Base-by-base conservation (phyloP, 2,113 vertebrate species). In the Spermophilus dauricus region DNA sequence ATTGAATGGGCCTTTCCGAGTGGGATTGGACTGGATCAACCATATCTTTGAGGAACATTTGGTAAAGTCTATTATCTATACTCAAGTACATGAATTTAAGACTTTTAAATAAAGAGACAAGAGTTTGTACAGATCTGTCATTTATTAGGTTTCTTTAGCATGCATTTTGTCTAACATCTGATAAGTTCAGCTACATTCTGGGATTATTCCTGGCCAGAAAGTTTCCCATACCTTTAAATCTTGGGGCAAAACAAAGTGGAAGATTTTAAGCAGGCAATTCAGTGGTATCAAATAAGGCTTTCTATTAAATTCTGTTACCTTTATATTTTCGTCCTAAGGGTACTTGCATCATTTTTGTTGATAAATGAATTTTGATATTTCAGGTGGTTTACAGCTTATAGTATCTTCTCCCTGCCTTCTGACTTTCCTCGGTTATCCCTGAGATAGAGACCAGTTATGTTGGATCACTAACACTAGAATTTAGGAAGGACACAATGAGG, bases 31-130 rank as follows among this genome's bases (percentile, higher is more conserved):
- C 10, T 28, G 24, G 24, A 51, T 48, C 65, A 73, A 53, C 32
- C 32, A 45, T 84, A 91, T 83, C 39, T 89, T 88, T 82, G 91
- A 96, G 51, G 61, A 70, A 70, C 12, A 32, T 75, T 92, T 94
- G 78, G 30, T 80, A 92, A 72, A 61, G 63, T 69, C 14, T 91
- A 45, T 6, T 85, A 56, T 84, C 34, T 88, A 65, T 18, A 30
- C 30, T 86, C 22, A 22, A 39, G 77, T 48, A 26, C 2, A 48
- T 56, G 53, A 39, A 58, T 61, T 83, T 83, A 83, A 83, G 28
- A 53, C 42, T 58, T 67, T 58, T 63, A 53, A 14, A 65, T 61
- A 58, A 67, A 89, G n/a, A 92, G 83, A 69, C 84, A 51, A 45
- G 32, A 32, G 42, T 83, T 42, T 87, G 34, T 13, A 12, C 34